phyloP scores from a whole-genome alignment of 2,888 invertebrate genomes.

The Brenthis ino region DNA sequence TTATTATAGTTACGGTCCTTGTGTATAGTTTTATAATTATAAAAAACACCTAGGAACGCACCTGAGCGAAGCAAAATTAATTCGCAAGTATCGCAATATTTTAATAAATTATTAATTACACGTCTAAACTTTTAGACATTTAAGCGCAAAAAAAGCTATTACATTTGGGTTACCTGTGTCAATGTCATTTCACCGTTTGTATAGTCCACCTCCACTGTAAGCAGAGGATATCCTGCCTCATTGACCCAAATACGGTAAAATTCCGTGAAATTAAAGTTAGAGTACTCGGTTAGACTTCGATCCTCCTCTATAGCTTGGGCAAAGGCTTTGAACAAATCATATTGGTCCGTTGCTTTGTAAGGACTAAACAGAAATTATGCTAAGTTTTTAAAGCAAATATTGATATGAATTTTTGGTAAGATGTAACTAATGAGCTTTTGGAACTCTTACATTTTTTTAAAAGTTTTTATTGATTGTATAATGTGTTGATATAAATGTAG shows the following conservation, averaged over 20 bases:
- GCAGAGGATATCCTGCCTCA: slow-evolving; percentile 83
- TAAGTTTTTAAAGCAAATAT: not conserved
- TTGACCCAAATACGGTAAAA: slow-evolving; percentile 85
- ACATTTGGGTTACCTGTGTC: slow-evolving; percentile 60
- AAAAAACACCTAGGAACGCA: too few relatives aligned
- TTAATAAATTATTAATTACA: too few relatives aligned
- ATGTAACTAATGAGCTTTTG: too few relatives aligned
- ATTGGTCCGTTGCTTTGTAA: slow-evolving; percentile 71
- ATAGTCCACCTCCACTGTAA: slow-evolving; percentile 75
- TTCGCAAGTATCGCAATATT: too few relatives aligned
- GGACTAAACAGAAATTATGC: slow-evolving; percentile 52
- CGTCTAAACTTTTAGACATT: too few relatives aligned
- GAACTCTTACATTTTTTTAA: too few relatives aligned
- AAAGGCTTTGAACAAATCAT: slow-evolving; percentile 75
- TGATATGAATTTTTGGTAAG: too few relatives aligned
- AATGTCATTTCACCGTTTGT: slow-evolving; percentile 57
- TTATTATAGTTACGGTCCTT: too few relatives aligned
- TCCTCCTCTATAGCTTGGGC: slow-evolving; percentile 60
- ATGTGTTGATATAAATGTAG: too few relatives aligned
- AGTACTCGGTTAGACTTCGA: slow-evolving; percentile 54
- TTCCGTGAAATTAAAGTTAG: slow-evolving; percentile 62
- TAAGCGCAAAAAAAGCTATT: not conserved
- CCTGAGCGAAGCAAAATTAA: too few relatives aligned
- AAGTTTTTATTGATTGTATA: too few relatives aligned
- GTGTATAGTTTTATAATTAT: too few relatives aligned